Conservation (phyloP, 92 coral and sea anemone species). For the Epizoanthus rinbou region DNA sequence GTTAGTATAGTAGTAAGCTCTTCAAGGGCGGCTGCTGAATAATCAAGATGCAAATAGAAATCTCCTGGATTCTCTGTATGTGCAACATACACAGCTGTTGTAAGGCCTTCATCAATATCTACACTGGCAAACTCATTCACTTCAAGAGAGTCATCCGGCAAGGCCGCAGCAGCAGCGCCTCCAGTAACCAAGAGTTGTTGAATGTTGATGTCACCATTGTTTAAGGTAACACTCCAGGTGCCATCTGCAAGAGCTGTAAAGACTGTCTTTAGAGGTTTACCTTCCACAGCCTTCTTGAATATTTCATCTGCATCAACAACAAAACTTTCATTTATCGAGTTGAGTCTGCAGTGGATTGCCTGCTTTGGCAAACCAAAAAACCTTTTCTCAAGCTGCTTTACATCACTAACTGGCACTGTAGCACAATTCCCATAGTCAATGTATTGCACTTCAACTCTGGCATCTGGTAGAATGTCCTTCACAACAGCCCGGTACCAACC, state of each 20-base stretch:
- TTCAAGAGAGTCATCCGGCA: neutral
- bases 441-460: slow-evolving; percentile 68
- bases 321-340: slow-evolving; percentile 31
- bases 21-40: slow-evolving; percentile 44
- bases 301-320: slow-evolving; percentile 49
- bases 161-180: slow-evolving; percentile 29
- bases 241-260: slow-evolving; percentile 49
- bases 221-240: slow-evolving; percentile 55
- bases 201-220: slow-evolving; percentile 14
- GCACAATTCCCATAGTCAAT: slow-evolving; percentile 87
- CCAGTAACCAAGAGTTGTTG: slow-evolving; percentile 5
- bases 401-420: slow-evolving; percentile 49
- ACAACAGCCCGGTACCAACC: slow-evolving; percentile 85
- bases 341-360: slow-evolving; percentile 72
- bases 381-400: slow-evolving; percentile 61
- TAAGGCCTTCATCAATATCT: slow-evolving; percentile 40
- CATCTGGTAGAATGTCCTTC: slow-evolving; percentile 50
- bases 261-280: slow-evolving; percentile 61
- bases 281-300: slow-evolving; percentile 51
- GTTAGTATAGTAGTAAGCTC: slow-evolving; percentile 22
- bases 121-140: slow-evolving; percentile 25
- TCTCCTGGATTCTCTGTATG: slow-evolving; percentile 73
- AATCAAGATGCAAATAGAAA: slow-evolving; percentile 70
- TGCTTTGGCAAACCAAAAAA: slow-evolving; percentile 65
- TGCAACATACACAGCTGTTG: slow-evolving; percentile 64